phyloP scores from a whole-genome alignment of 2,797 vertebrate species.

The Enteromius afrohamiltoni region DNA sequence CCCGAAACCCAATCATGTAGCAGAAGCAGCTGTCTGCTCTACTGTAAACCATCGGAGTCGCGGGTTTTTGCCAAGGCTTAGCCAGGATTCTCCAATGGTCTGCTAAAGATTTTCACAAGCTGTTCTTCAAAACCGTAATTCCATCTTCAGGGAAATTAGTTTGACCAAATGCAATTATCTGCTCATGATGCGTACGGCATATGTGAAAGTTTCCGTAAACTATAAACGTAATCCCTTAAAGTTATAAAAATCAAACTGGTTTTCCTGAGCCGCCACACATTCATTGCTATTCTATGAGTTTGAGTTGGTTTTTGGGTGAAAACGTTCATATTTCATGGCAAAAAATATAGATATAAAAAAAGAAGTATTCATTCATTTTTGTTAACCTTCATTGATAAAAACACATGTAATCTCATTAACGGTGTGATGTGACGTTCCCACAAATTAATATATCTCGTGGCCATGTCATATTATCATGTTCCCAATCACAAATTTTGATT shows the following conservation, averaged over 20 bases:
- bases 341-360: too few species aligned
- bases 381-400: background rate
- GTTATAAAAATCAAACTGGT: background rate
- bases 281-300: background rate
- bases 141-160: background rate
- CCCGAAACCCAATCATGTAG: background rate
- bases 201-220: constrained; percentile 20
- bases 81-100: background rate
- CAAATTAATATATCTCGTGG: too few species aligned
- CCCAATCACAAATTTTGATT: background rate
- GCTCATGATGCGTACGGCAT: background rate
- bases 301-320: background rate
- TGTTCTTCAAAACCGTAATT: constrained; percentile 23
- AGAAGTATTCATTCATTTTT: background rate
- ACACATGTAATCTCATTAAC: background rate
- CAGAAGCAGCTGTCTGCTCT: background rate
- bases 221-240: constrained; percentile 6
- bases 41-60: background rate
- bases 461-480: too few species aligned
- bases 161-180: constrained; percentile 29
- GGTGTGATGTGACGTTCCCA: too few species aligned
- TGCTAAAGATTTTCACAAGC: constrained; percentile 11
- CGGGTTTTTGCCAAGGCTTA: background rate
- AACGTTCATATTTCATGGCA: background rate
- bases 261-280: background rate